Base-by-base conservation (phyloP, 1,140 invertebrate genomes). In the Anadara kagoshimensis region DNA sequence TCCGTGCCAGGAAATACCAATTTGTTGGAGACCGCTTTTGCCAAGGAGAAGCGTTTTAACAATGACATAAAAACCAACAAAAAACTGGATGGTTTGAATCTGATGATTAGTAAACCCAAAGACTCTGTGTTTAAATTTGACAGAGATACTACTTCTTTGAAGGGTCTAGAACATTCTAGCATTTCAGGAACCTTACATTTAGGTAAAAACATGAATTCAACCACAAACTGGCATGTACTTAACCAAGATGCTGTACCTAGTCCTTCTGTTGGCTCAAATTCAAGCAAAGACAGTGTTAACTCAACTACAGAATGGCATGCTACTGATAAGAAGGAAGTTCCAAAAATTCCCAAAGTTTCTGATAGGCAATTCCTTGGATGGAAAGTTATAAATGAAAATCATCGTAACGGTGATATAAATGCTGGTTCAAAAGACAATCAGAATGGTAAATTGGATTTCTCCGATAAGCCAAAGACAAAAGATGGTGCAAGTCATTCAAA, bases 251-350 rank as follows among this genome's bases (percentile, higher is more conserved):
- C 73, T 26, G 78, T 75, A 16, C 78, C 75, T 5, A 86, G 86
- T 53, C 83, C 87, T 12, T 84, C 84, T 1, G 44, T 86, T 14
- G 84, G 78, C 14, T 88, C 86, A 12, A 81, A 68, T 56, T 83
- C 83, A 20, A 88, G 86, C 66, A 66, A 51, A 24, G 80, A 78
- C 47, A 88, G 87, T 79, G 78, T 83, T 5, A 86, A 86, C 69
- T 90, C 89, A 7, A 89, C 88, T 5, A 83, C 86, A 58, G 88
- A 86, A 47, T 89, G 89, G 89, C 82, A 82, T 45, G 84, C 89
- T 1, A 80, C 71, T 22, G 79, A 83, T 18, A 75, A 77, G 47
- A 73, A 72, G 41, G 53, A 77, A 12, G 8, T 36, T 22, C 16
- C 29, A 22, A 1, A 20, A 36, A 54, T 47, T 8, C 49, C 65